Evolutionary conservation across 1,140 invertebrate species (phyloP), one percentile per base, ranked within the genome.

Genomic region (Agraylea sexmaculata): DNA sequence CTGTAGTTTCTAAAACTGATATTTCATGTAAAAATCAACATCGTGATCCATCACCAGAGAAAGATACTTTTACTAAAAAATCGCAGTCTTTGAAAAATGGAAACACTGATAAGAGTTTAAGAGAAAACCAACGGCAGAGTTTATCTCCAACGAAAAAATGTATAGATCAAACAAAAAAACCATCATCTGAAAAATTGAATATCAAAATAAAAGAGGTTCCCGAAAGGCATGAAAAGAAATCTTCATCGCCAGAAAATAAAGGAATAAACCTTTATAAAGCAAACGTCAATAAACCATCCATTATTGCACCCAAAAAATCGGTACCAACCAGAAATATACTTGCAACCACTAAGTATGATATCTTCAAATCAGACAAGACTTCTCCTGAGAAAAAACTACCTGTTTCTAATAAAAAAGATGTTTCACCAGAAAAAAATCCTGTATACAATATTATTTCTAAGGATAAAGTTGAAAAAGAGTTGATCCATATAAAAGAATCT

Each of bases 11-110:
- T 32, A 62, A 54, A 53, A 50, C 43, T 37, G 42, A 44, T 33
- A 43, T 36, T 39, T 46, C 40, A n/a, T 53, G 23, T 20, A 58
- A 66, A 41, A 44, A 50, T 15, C 60, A 59, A 38, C 59, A 58
- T 27, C 46, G 36, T 40, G 49, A 43, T 27, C 45, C 32, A 36
- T 44, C 37, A 11, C 51, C 45, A 15, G 60, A 59, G 50, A 56
- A 58, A 48, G 52, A 53, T 36, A 62, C 40, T 45, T 47, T 51
- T 23, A 50, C 44, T n/a, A 59, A 51, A 31, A 38, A 34, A 30
- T 40, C 53, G 33, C n/a, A n/a, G n/a, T n/a, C n/a, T n/a, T n/a
- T n/a, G n/a, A n/a, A n/a, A n/a, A n/a, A n/a, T n/a, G n/a, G n/a
- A n/a, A n/a, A n/a, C n/a, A n/a, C n/a, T n/a, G n/a, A n/a, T n/a